Percentiles rank a stretch among this genome's conserved stretches.
These are phyloP conservation scores for Argynnis bischoffii DNA, from an alignment of 2,888 invertebrate species.

Conservation along the genomic window DNA sequence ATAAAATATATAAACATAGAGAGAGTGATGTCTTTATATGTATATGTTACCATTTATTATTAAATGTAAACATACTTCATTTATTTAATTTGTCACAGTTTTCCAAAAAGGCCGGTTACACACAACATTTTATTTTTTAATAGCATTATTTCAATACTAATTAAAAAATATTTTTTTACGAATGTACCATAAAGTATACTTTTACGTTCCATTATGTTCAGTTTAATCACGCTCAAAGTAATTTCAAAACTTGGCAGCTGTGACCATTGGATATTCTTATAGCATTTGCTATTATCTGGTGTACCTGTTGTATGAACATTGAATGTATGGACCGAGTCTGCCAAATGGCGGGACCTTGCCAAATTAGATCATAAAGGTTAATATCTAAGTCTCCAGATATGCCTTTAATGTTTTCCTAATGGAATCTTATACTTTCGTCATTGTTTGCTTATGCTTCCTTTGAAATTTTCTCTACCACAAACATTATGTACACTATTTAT, in stretches of 20 bases:
- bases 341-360: constrained; percentile 68
- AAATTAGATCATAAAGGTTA: constrained; percentile 77
- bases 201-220: constrained; percentile 13
- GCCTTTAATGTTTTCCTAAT: constrained; percentile 41
- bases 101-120: too few species aligned
- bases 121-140: too few species aligned
- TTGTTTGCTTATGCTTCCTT: constrained; percentile 26
- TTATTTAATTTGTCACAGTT: too few species aligned
- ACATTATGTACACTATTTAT: too few species aligned
- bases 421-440: constrained; percentile 39
- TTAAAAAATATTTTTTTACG: not conserved
- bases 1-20: too few species aligned
- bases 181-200: not conserved
- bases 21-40: too few species aligned
- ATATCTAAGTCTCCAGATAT: constrained; percentile 54
- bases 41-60: too few species aligned
- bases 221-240: constrained; percentile 9
- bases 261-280: constrained; percentile 33
- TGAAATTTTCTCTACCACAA: not conserved
- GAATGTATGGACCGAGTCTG: constrained; percentile 52
- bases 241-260: constrained; percentile 42
- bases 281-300: constrained; percentile 37
- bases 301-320: constrained; percentile 63
- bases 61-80: too few species aligned
- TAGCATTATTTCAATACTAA: too few species aligned